phyloP scores from a whole-genome alignment of 2,797 vertebrate species.

The Eulemur rubriventer region DNA sequence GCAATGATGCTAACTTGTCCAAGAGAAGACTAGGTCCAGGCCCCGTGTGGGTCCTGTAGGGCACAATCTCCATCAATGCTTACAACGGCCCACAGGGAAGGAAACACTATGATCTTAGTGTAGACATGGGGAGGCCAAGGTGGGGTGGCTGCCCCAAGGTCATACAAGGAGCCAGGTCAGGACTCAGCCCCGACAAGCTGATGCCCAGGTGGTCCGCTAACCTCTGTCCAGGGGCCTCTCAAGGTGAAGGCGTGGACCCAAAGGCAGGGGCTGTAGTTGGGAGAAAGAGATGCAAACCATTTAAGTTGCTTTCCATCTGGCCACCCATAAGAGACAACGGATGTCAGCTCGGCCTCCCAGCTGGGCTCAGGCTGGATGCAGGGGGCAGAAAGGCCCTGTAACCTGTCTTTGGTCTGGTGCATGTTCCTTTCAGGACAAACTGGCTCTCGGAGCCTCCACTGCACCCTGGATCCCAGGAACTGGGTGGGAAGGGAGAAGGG shows the following conservation, averaged over 20 bases:
- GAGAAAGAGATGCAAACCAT: neutral
- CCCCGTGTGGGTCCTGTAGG: neutral
- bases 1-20: fast-evolving
- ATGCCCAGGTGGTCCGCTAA: neutral
- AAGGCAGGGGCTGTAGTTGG: neutral
- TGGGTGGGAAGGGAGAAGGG: neutral
- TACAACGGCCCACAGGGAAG: neutral
- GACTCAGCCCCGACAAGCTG: neutral
- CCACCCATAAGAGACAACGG: too few relatives aligned
- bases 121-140: neutral
- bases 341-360: too few relatives aligned
- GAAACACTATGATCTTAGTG: neutral
- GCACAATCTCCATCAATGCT: neutral
- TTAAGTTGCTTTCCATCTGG: neutral
- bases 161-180: neutral
- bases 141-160: neutral
- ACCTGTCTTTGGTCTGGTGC: neutral
- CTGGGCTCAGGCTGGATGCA: neutral
- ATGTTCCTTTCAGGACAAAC: neutral
- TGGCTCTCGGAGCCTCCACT: neutral
- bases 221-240: neutral
- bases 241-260: neutral
- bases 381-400: neutral
- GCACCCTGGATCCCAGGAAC: neutral
- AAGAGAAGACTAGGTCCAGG: neutral